Evolutionary conservation across 2,113 vertebrate genomes (phyloP).

Genomic region (Pachycephala philippinensis): DNA sequence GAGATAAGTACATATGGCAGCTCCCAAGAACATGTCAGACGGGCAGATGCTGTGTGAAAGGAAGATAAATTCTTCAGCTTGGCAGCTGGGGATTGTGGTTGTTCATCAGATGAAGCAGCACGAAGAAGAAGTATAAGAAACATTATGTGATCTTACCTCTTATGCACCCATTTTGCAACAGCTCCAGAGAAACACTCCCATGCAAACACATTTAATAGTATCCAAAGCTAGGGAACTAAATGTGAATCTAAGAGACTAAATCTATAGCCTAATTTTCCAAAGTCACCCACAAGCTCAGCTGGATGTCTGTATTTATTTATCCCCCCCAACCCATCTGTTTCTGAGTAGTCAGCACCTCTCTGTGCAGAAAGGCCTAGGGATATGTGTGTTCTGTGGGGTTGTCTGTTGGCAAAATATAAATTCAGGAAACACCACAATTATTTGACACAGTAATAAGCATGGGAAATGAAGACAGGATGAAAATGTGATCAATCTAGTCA

Average conservation of each 20-base stretch:
- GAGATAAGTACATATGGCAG: constrained; percentile 3
- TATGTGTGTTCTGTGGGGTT: neutral
- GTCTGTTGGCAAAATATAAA: neutral
- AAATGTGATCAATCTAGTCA: neutral
- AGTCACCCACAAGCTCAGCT: neutral
- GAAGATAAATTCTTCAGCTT: neutral
- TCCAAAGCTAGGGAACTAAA: neutral
- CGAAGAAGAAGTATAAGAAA: neutral
- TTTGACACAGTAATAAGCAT: neutral
- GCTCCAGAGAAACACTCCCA: neutral
- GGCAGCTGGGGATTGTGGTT: neutral
- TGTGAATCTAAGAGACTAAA: neutral
- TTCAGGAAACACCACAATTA: neutral
- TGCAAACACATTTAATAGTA: neutral
- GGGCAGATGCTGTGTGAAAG: neutral
- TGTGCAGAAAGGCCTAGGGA: neutral
- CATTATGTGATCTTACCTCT: neutral
- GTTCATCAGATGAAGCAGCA: neutral
- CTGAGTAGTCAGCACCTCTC: neutral
- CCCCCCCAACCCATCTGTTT: neutral
- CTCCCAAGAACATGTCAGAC: neutral
- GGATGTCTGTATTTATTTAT: constrained; percentile 2
- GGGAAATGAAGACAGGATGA: neutral
- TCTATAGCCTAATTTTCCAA: neutral
- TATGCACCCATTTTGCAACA: neutral